Evolutionary conservation across 64 coral and sea anemone species (phyloP).

Genomic region (Montipora foliosa): DNA sequence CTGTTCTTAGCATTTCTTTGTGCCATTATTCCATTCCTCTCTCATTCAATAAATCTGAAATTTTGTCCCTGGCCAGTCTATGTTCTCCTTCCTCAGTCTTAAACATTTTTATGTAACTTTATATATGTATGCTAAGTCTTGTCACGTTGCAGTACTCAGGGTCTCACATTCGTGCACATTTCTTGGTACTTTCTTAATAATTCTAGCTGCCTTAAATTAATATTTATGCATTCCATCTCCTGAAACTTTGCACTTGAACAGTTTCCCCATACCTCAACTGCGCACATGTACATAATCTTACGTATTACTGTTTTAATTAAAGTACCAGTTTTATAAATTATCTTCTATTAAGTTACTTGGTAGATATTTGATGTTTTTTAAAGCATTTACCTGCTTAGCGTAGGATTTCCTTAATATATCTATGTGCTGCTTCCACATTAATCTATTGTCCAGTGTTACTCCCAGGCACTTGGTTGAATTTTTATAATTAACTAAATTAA

Average conservation of each 20-base stretch:
- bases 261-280: slow-evolving; percentile 10
- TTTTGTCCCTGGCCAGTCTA: not conserved
- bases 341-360: slow-evolving; percentile 25
- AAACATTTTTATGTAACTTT: not conserved
- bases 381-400: slow-evolving; percentile 2
- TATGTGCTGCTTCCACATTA: slow-evolving; percentile 6
- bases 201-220: slow-evolving; percentile 14
- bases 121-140: no score
- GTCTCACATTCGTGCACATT: slow-evolving; percentile 1
- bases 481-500: no score
- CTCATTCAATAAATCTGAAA: not conserved
- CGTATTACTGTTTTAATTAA: no score
- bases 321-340: no score
- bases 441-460: slow-evolving; percentile 10
- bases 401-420: slow-evolving; percentile 12
- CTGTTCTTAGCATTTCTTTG: no score
- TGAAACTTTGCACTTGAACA: slow-evolving; percentile 35
- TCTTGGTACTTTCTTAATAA: slow-evolving; percentile 1
- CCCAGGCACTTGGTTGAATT: no score
- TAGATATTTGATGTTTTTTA: slow-evolving; percentile 9
- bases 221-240: slow-evolving; percentile 21
- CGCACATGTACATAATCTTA: not conserved
- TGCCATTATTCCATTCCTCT: no score
- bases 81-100: not conserved
- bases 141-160: not conserved